Conservation (phyloP, 2,888 invertebrate species). For the Artemia sp. region DNA sequence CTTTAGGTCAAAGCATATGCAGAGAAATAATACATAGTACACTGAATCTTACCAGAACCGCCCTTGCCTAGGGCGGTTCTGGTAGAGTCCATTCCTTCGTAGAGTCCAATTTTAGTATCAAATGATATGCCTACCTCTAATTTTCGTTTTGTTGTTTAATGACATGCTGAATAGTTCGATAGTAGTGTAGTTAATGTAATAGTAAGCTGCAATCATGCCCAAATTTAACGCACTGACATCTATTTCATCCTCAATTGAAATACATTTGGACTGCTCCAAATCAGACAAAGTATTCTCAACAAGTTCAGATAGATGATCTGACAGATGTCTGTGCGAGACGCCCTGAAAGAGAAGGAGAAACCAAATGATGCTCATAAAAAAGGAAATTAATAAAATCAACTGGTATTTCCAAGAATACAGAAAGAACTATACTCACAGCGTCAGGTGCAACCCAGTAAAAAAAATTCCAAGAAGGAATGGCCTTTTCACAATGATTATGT, state of each 20-base stretch:
- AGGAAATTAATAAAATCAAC: neutral
- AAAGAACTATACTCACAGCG: neutral
- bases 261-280: conserved; percentile 89
- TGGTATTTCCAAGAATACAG: neutral
- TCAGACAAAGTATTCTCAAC: conserved; percentile 89
- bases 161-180: conserved; percentile 96
- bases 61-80: too few species aligned
- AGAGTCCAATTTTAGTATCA: too few species aligned
- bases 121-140: conserved; percentile 41
- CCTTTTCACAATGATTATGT: neutral
- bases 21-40: too few species aligned
- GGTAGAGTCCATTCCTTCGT: too few species aligned
- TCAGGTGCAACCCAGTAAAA: too few species aligned
- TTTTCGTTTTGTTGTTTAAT: conserved; percentile 89
- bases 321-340: conserved; percentile 87
- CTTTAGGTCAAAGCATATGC: too few species aligned
- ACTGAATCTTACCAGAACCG: too few species aligned
- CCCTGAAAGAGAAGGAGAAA: conserved; percentile 36
- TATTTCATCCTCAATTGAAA: conserved; percentile 94
- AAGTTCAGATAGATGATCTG: conserved; percentile 92
- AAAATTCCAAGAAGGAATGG: too few species aligned
- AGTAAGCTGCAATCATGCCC: conserved; percentile 99
- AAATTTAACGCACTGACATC: conserved; percentile 89
- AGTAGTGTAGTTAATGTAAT: conserved; percentile 98
- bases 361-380: conserved; percentile 5